Base-by-base conservation (phyloP, 2,113 vertebrate genomes). In the Rhagologus leucostigma region DNA sequence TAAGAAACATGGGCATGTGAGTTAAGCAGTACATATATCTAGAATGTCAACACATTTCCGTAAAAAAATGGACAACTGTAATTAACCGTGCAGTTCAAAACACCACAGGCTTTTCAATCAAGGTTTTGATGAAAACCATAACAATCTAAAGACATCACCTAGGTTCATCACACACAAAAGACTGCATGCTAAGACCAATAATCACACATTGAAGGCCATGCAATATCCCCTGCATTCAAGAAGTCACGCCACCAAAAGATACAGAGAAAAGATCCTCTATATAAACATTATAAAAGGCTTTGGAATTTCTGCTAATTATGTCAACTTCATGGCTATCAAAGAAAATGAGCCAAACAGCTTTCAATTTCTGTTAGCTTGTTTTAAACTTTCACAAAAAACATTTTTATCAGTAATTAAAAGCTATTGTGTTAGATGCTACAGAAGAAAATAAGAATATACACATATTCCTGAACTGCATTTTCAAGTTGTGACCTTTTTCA, bases 401-500 rank as follows among this genome's bases (percentile, higher is more conserved):
- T 26, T 41, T 84, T 78, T 14, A 60, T 74, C 18, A 26, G 22
- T 24, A 77, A 88, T 86, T 84, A 86, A 74, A 94, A 93, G 9
- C 11, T 37, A 46, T 73, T 55, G 14, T 49, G 29, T 65, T 79
- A 91, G 44, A 55, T 76, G 8, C 60, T 71, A 68, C 2, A 10
- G 65, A 84, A 89, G 32, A 82, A 85, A 94, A 64, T 22, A 82
- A 79, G 16, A 81, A 81, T 22, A 70, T 26, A 52, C 13, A 41
- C 27, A 33, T 46, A 71, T 73, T 68, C 32, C 62, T 56, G 35
- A 87, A 56, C 20, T 84, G 8, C 5, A 27, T 75, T 93, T 94
- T 92, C 32, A 71, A 82, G 60, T 78, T 87, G 50, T 65, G 77
- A 92, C 81, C 64, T 87, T 95, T 87, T 75, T 35, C 76, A 92